Base-by-base conservation (phyloP, 2,113 vertebrate species). In the Brachionichthys hirsutus region DNA sequence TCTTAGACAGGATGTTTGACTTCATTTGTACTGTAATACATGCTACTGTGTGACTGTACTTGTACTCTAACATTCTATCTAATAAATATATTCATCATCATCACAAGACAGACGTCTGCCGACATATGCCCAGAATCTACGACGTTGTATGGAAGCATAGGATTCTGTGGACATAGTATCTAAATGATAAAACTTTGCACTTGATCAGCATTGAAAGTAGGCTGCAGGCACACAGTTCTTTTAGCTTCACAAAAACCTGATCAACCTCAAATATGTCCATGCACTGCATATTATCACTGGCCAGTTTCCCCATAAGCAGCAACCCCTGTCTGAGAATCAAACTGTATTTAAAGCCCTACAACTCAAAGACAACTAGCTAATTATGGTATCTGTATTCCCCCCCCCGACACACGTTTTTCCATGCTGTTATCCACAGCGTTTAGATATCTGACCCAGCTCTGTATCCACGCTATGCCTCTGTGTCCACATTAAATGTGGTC, bases 351-450 rank as follows among this genome's bases (percentile, higher is more conserved):
- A 82, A 84, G 75, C 73, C 48, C 56, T 22, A 70, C 73, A 45
- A 73, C 73, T 81, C 68, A 73, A 83, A 81, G 74, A 75, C 73
- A 76, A 75, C 70, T 60, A 55, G 71, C 80, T 85, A 82, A 84
- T 84, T 80, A 81, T 78, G 82, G 80, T 38, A 34, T 81, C 78
- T 81, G 54, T 80, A 82, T 75, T 86, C 61, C 80, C 75, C 46
- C 71, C 58, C 60, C 43, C 18, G 38, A 20, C 53, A 63, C 58
- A 62, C 56, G 58, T 81, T 78, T 87, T 83, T 88, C 84, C 82
- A 85, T 77, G 70, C 70, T 47, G 71, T 69, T 59, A 52, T 43
- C 63, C 67, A 55, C 22, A 40, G 20, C 16, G 6, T 70, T 61
- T 9, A 1, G 61, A 62, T 67, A 66, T 52, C 51, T 74, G 63